Evolutionary conservation across 2,888 invertebrate species (phyloP).

Genomic region (Heliconius charithonia): DNA sequence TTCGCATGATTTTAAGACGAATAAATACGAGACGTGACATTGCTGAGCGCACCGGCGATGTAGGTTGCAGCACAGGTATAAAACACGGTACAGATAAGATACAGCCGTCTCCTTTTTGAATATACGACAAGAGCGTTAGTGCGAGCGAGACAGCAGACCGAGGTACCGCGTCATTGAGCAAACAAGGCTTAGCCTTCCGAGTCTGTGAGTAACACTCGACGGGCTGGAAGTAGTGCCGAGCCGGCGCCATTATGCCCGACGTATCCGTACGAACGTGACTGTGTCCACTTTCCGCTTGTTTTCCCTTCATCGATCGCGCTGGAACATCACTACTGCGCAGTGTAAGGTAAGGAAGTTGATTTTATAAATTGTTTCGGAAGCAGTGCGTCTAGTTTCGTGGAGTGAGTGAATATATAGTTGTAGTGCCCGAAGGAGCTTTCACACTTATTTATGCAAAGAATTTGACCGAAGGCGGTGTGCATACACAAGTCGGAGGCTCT

Average conservation of each 20-base stretch:
- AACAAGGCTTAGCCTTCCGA: constrained; percentile 81
- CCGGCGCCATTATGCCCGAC: constrained; percentile 80
- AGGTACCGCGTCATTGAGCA: constrained; percentile 74
- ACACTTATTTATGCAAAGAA: constrained; percentile 82
- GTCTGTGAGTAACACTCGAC: constrained; percentile 72
- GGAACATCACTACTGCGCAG: constrained; percentile 81
- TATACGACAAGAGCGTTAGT: constrained; percentile 25
- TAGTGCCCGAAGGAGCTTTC: constrained; percentile 69
- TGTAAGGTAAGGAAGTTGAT: constrained; percentile 78
- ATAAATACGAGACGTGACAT: constrained; percentile 73
- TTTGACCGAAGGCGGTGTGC: constrained; percentile 79
- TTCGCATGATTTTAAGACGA: constrained; percentile 68
- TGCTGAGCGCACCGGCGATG: constrained; percentile 75
- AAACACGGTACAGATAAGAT: constrained; percentile 52
- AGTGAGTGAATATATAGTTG: constrained; percentile 65
- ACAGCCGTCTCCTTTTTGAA: constrained; percentile 58
- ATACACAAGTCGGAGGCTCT: constrained; percentile 74
- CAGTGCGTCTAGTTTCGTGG: constrained; percentile 67
- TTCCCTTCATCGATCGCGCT: constrained; percentile 77
- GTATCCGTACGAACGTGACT: constrained; percentile 80
- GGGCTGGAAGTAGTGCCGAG: constrained; percentile 66
- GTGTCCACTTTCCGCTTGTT: constrained; percentile 77
- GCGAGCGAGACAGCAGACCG: constrained; percentile 60
- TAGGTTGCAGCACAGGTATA: constrained; percentile 81
- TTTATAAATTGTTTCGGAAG: constrained; percentile 71